Evolutionary conservation across 1,140 invertebrate species (phyloP), one percentile per base, ranked within the genome.

Genomic region (Ceratosolen solmsi): DNA sequence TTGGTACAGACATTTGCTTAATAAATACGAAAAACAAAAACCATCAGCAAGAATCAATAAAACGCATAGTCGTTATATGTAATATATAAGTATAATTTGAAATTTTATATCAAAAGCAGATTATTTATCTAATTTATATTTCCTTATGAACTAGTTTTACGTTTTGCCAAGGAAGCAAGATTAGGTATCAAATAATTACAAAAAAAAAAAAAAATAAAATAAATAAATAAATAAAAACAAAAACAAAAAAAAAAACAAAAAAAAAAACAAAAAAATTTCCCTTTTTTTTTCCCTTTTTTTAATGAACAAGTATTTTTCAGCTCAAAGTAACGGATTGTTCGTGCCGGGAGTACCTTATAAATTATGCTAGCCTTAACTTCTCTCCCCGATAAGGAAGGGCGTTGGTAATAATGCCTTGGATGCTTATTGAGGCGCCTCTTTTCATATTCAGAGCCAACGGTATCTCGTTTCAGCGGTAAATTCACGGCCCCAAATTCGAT

Each of bases 91-190:
- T 22, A 9, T 30, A 33, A 15, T 63, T 63, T 63, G 5, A 63
- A 33, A 63, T 63, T 63, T 65, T 36, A 65, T 65, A 65, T 65
- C 60, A 65, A 36, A 9, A 27, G 13, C 0, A 20, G 30, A 65
- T 36, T 65, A 36, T 65, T 36, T 33, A 65, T 65, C 15, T 65
- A 65, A 65, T 65, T 65, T 65, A 65, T 33, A 65, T 65, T 36
- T 60, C n/a, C 58, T 30, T 27, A 9, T 4, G 22, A 36, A 36
- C 1, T 4, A 36, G 15, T 2, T 22, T 15, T 30, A 22, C 36
- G 0, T 20, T 65, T 65, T 17, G 1, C 1, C 15, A 36, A 65
- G 20, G 15, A 65, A 5, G 11, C 2, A 0, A 0, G 30, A 65
- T 65, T 65, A 65, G 13, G 11, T 20, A 36, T 65, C 17, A 65